These are phyloP conservation scores for Drosophila pandora DNA, from an alignment of 1,140 invertebrate species.

Conservation along the genomic window DNA sequence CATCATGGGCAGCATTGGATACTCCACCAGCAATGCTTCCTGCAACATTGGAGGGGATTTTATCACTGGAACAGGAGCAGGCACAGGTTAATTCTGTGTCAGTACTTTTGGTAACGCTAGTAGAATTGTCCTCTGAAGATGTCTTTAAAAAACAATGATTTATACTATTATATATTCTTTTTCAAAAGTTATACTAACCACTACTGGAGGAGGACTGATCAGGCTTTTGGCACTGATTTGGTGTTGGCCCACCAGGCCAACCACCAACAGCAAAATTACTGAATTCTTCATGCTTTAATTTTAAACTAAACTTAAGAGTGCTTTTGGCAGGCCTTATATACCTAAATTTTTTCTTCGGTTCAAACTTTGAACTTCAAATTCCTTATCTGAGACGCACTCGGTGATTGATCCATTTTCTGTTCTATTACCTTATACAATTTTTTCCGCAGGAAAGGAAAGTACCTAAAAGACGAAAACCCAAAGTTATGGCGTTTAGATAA, in stretches of 20 bases:
- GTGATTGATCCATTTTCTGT: constrained; percentile 45
- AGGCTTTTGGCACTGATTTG: constrained; percentile 40
- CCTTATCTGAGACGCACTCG: constrained; percentile 31
- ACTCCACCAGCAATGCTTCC: background rate
- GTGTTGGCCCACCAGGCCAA: constrained; percentile 31
- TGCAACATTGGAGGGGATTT: background rate
- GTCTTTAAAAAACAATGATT: background rate
- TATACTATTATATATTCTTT: background rate
- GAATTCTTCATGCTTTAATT: constrained; percentile 46
- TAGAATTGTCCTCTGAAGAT: background rate
- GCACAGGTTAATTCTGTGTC: constrained; percentile 8
- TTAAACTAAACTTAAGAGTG: constrained; percentile 33
- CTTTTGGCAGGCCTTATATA: constrained; percentile 36
- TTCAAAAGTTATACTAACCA: background rate
- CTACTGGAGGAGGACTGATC: background rate
- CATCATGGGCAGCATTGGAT: background rate
- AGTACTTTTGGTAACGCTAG: background rate
- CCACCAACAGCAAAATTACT: constrained; percentile 18
- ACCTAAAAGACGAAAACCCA: constrained; percentile 2
- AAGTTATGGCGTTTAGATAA: constrained; percentile 14
- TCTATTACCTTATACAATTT: constrained; percentile 13
- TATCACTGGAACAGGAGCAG: constrained; percentile 13
- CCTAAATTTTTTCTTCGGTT: background rate
- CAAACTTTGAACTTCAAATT: constrained; percentile 8
- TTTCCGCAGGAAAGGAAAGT: constrained; percentile 14